Percentiles rank a stretch among this genome's conserved stretches.
These are phyloP conservation scores for Cirrhinus molitorella DNA, from an alignment of 2,797 vertebrate genomes.

Conservation along the genomic window DNA sequence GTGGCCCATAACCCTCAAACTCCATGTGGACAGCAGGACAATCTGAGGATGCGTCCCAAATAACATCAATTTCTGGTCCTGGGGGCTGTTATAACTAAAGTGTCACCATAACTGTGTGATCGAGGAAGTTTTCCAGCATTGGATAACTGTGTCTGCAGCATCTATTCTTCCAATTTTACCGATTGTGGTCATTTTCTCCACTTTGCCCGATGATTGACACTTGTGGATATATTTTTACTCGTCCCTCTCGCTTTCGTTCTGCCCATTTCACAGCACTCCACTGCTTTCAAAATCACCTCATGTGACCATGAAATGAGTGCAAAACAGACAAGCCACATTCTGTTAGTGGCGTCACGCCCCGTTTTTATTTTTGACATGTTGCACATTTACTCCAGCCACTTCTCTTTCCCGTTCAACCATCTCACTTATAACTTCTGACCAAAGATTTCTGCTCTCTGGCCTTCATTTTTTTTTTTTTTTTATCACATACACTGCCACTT, in stretches of 20 bases:
- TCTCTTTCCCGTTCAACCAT: background rate
- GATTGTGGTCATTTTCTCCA: constrained; percentile 21
- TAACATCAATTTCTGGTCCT: background rate
- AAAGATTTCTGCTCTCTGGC: background rate
- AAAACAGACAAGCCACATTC: background rate
- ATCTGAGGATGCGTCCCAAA: background rate
- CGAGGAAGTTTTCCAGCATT: constrained; percentile 7
- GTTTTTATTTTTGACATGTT: background rate
- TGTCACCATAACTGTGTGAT: background rate
- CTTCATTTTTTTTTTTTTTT: background rate
- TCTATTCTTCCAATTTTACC: constrained; percentile 16
- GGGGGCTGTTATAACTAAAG: background rate
- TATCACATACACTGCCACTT: no score
- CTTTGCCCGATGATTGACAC: constrained; percentile 21
- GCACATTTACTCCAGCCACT: constrained; percentile 10
- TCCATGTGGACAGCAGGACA: background rate
- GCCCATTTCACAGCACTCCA: constrained; percentile 21
- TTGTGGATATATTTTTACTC: constrained; percentile 33
- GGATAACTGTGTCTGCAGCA: constrained; percentile 6
- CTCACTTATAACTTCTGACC: background rate
- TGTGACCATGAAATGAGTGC: background rate
- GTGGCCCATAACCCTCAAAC: background rate
- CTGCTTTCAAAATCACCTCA: background rate
- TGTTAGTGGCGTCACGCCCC: background rate
- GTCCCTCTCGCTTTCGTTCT: background rate